Evolutionary conservation across 2,888 invertebrate genomes (phyloP).

Genomic region (Agrochola lota): DNA sequence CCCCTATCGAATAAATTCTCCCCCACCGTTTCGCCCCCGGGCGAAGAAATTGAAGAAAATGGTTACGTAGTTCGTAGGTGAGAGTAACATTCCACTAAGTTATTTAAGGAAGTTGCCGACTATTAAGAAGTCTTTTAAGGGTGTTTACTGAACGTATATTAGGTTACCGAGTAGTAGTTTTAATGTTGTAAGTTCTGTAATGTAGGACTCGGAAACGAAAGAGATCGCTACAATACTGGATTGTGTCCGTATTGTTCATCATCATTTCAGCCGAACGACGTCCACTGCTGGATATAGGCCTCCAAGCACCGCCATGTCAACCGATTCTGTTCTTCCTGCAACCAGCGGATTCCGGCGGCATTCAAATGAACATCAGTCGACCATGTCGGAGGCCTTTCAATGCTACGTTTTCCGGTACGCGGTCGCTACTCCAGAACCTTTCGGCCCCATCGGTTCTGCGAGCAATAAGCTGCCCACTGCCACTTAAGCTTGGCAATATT

Average conservation of each 20-base stretch:
- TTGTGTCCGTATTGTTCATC: background rate
- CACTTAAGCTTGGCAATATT: no score
- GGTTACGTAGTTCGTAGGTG: constrained; percentile 38
- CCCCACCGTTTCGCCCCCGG: background rate
- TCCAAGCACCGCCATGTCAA: background rate
- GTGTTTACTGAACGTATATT: constrained; percentile 24
- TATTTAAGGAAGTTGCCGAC: constrained; percentile 41
- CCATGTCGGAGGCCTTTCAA: no score
- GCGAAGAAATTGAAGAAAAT: constrained; percentile 41
- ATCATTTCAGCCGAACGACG: background rate
- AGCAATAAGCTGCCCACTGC: no score
- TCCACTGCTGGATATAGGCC: background rate
- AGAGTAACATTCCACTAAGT: constrained; percentile 46
- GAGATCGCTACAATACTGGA: background rate
- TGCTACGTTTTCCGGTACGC: no score
- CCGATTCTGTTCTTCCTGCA: no score
- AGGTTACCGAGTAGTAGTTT: background rate
- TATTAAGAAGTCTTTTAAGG: constrained; percentile 18
- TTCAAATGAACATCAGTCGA: no score
- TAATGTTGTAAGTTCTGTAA: background rate
- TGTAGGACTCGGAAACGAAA: background rate
- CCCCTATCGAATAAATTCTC: constrained; percentile 52
- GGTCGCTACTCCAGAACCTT: no score
- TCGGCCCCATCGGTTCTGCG: no score
- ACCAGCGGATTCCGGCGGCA: no score